These are phyloP conservation scores for Entomobrya proxima DNA, from an alignment of 2,888 invertebrate genomes.

Conservation along the genomic window DNA sequence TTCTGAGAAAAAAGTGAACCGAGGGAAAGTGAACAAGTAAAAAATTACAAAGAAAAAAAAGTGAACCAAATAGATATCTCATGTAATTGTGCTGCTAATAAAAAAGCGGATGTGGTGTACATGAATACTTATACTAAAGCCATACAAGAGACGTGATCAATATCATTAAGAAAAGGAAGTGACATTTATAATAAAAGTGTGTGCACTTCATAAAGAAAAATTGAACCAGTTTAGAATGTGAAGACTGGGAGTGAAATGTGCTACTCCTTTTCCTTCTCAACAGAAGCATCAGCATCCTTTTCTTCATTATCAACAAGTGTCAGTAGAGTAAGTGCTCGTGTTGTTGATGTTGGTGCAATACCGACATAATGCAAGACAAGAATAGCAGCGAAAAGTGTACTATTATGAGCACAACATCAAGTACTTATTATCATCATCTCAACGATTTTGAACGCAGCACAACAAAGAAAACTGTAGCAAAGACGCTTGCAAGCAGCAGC, in stretches of 20 bases:
- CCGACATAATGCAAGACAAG: conserved; percentile 46
- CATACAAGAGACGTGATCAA: too few species aligned
- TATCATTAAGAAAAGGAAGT: conserved; percentile 5
- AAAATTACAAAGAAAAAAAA: neutral
- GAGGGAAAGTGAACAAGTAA: conserved; percentile 20
- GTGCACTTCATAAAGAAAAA: neutral
- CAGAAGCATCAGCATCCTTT: neutral
- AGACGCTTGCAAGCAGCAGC: neutral
- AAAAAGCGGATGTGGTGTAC: neutral
- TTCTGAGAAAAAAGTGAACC: neutral
- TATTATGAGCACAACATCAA: neutral
- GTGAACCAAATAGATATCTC: conserved; percentile 10
- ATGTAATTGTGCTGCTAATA: too few species aligned
- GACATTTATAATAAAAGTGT: neutral
- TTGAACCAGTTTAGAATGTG: neutral
- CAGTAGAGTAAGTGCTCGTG: neutral
- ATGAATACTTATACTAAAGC: neutral
- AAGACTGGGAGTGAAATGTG: neutral
- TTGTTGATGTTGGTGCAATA: neutral
- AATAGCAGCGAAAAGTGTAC: conserved; percentile 26
- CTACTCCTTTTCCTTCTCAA: neutral
- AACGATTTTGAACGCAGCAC: neutral
- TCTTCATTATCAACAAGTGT: conserved; percentile 45
- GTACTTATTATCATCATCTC: neutral
- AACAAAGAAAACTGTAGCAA: neutral